Evolutionary conservation across 2,888 invertebrate genomes (phyloP).

Genomic region (Fragum fragum): DNA sequence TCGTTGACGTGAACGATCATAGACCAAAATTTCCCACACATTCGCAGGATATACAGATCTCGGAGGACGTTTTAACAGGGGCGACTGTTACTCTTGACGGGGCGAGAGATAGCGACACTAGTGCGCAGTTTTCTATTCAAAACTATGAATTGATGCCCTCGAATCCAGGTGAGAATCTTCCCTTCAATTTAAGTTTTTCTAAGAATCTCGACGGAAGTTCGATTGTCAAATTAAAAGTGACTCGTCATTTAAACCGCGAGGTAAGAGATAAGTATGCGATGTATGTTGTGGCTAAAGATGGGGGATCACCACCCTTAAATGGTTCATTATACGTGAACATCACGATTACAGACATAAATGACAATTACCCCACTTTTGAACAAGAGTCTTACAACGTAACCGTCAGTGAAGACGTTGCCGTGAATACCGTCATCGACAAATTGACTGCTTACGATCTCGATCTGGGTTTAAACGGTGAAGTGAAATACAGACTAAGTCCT

Average conservation of each 20-base stretch:
- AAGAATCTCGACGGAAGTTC: slow-evolving; percentile 73
- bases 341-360: slow-evolving; percentile 69
- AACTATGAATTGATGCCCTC: slow-evolving; percentile 63
- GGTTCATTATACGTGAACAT: slow-evolving; percentile 68
- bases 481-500: slow-evolving; percentile 86
- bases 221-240: slow-evolving; percentile 68
- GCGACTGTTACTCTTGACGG: slow-evolving; percentile 68
- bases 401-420: slow-evolving; percentile 68
- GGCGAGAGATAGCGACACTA: slow-evolving; percentile 71
- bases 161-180: slow-evolving; percentile 44
- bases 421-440: slow-evolving; percentile 59
- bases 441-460: slow-evolving; percentile 95
- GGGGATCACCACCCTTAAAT: slow-evolving; percentile 66
- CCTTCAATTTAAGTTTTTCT: slow-evolving; percentile 65
- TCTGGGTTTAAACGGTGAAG: slow-evolving; percentile 91
- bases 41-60: slow-evolving; percentile 55
- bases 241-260: slow-evolving; percentile 72
- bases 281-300: slow-evolving; percentile 72
- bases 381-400: slow-evolving; percentile 63
- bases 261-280: slow-evolving; percentile 68
- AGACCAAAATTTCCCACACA: slow-evolving; percentile 71
- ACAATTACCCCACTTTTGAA: slow-evolving; percentile 70
- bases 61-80: slow-evolving; percentile 68
- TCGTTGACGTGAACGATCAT: slow-evolving; percentile 81
- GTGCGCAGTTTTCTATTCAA: slow-evolving; percentile 65